phyloP scores from a whole-genome alignment of 2,113 vertebrate genomes.

The Hyaena hyaena region DNA sequence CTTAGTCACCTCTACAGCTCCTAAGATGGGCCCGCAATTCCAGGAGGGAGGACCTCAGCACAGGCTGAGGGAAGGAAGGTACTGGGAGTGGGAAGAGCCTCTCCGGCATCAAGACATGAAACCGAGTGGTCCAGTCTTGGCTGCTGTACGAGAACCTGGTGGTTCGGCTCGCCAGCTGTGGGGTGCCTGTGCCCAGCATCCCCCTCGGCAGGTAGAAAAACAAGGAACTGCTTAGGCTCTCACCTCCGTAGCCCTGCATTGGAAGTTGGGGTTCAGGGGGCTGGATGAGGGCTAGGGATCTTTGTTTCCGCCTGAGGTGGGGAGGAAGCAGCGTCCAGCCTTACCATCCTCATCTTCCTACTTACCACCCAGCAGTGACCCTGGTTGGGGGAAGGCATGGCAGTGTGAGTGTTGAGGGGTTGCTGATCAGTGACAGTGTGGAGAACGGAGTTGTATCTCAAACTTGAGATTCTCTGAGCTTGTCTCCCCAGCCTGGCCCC shows the following conservation, averaged over 20 bases:
- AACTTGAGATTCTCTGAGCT: conserved; percentile 6
- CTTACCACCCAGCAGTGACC: not conserved
- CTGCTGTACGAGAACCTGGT: not conserved
- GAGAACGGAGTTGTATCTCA: not conserved
- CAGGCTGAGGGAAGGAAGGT: conserved; percentile 5
- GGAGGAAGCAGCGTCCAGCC: not conserved
- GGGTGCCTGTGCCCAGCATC: not conserved
- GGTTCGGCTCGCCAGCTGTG: not conserved
- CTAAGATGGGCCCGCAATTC: conserved; percentile 5
- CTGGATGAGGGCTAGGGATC: not conserved
- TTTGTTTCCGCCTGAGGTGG: not conserved
- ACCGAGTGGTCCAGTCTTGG: not conserved
- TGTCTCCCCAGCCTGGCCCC: not conserved
- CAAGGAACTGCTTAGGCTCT: not conserved
- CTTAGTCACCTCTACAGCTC: conserved; percentile 63
- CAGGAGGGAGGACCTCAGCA: not conserved
- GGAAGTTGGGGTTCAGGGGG: not conserved
- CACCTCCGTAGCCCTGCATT: not conserved
- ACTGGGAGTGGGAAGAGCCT: not conserved
- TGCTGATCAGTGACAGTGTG: not conserved
- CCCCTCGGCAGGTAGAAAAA: not conserved
- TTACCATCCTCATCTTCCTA: not conserved
- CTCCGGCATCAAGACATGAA: not conserved
- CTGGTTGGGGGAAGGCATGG: not conserved
- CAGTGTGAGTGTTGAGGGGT: not conserved